Evolutionary conservation across 2,797 vertebrate genomes (phyloP), one percentile per base, ranked within the genome.

Genomic region (Phrynocephalus vlangalii): DNA sequence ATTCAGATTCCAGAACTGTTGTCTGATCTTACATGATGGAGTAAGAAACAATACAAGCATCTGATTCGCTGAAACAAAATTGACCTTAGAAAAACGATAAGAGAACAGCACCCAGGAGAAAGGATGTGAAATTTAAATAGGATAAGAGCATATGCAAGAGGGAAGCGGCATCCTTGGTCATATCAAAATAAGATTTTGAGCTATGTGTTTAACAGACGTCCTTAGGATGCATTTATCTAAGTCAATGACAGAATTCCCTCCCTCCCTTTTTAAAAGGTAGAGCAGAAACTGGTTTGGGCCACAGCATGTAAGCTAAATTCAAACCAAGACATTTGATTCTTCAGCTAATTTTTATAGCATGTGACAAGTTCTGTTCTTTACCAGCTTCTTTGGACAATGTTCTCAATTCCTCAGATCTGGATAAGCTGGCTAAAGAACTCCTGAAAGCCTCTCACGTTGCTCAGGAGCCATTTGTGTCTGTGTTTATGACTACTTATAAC

Each of bases 41-140:
- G 84, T 89, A 91, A 83, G 85, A 94, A 96, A 96, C 95, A 96
- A 95, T 95, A 92, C 92, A 82, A 92, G 79, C 73, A 88, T 79
- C 84, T 92, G 90, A 89, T 93, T 93, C 92, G 72, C 86, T 86
- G 87, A 83, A 91, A 88, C 52, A 94, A 94, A 95, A 95, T 92
- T 95, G 95, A 95, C 85, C 83, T 90, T 50, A 44, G 82, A 82
- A 86, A 76, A 68, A 82, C 0, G 28, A 93, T 92, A 93, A 94
- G 79, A 79, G 82, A 88, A 83, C 84, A 93, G 87, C 33, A 92
- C 92, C 72, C 83, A 83, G 81, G 28, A 89, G 66, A 91, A 94
- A 92, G 9, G 0, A 92, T 93, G 86, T 0, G 9, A 92, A 92
- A 94, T 93, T 88, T 91, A 92, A 90, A 85, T 78, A 88, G 86